Base-by-base conservation (phyloP, 2,797 vertebrate species). In the Lemur catta region DNA sequence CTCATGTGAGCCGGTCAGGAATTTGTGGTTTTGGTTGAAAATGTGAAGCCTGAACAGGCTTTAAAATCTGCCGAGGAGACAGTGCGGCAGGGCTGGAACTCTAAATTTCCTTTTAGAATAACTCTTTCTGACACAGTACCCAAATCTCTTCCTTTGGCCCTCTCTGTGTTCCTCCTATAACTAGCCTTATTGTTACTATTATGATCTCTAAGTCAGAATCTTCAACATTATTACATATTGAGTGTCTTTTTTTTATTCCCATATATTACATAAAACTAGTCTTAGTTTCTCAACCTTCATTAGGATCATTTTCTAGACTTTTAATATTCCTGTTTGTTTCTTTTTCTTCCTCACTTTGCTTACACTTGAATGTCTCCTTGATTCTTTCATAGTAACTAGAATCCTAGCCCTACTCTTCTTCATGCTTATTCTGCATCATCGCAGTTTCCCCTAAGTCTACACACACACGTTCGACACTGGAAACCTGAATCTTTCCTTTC, bases 31-130 rank as follows among this genome's bases (percentile, higher is more conserved):
- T 95, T 69, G 63, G 67, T 86, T 63, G 26, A 93, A 96, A 90
- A 91, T 26, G 7, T 69, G 61, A 96, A 80, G 67, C 18, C 46
- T 7, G 13, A 55, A 72, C 48, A 57, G 26, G 1, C n/a, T 84
- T 90, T 97, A 57, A 35, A 84, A 63, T 78, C 84, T 55, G 20
- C 0, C 11, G 17, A 4, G 1, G 30, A 1, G 8, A 18, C 8
- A 11, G 13, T 74, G 71, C 3, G 28, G 46, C 22, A 33, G 50
- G 41, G 17, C 67, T 71, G 48, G 28, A 92, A 65, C 35, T 95
- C 46, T 84, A 67, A 67, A 97, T 97, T 93, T 97, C 94, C 81
- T 88, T 88, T 86, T 28, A 20, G 84, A 94, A 91, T 92, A 85
- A 92, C 22, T 71, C 78, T 84, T 92, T 92, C 59, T 95, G 93